These are phyloP conservation scores for Ageneiosus marmoratus DNA, from an alignment of 2,113 vertebrate species.

Conservation along the genomic window DNA sequence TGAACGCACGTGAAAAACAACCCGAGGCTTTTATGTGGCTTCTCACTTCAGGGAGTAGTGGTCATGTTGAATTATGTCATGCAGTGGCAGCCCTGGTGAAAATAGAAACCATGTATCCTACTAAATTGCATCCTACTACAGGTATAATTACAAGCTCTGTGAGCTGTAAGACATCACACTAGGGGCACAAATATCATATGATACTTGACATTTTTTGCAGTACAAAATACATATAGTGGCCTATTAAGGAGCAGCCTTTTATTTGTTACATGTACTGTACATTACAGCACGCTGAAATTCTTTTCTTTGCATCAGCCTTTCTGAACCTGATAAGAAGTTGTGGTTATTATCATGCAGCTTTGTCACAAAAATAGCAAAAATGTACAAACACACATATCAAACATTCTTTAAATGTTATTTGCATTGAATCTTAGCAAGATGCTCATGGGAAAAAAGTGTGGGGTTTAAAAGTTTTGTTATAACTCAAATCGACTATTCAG, in stretches of 20 bases:
- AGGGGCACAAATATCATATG: neutral
- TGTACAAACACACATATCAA: too few relatives aligned
- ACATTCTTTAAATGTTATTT: too few relatives aligned
- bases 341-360: too few relatives aligned
- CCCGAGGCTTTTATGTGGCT: neutral
- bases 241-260: too few relatives aligned
- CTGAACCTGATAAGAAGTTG: too few relatives aligned
- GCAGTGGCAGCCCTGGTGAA: neutral
- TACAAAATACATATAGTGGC: neutral
- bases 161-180: neutral
- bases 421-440: too few relatives aligned
- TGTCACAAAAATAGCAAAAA: too few relatives aligned
- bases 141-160: neutral
- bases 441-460: too few relatives aligned
- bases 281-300: too few relatives aligned
- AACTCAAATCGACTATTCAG: neutral
- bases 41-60: neutral
- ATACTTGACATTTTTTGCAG: neutral
- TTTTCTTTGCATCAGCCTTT: too few relatives aligned
- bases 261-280: too few relatives aligned
- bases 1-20: neutral
- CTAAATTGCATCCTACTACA: neutral
- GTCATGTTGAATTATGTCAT: constrained; percentile 10
- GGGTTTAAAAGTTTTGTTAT: neutral
- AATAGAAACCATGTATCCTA: constrained; percentile 1